Percentiles rank a stretch among this genome's conserved stretches.
These are phyloP conservation scores for Sorex maritimensis DNA, from an alignment of 2,797 vertebrate species.

Conservation along the genomic window DNA sequence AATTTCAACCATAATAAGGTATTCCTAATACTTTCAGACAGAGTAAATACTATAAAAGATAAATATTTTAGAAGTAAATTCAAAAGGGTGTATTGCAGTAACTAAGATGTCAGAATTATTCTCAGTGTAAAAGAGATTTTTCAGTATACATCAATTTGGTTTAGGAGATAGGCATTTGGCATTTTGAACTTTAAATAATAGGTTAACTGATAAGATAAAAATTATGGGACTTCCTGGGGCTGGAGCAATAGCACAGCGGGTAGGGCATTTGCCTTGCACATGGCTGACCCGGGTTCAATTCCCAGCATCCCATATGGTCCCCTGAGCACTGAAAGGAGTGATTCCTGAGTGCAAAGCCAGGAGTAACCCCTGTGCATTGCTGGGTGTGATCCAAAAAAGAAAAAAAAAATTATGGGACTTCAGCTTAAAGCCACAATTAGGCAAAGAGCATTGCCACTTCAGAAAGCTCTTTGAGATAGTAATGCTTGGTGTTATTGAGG, in stretches of 20 bases:
- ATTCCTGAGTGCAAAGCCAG: too few relatives aligned
- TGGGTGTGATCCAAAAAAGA: not conserved
- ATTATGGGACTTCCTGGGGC: not conserved
- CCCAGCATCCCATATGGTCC: too few relatives aligned
- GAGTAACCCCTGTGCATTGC: too few relatives aligned
- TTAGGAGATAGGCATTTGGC: not conserved
- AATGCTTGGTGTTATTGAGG: not conserved
- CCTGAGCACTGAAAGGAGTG: too few relatives aligned
- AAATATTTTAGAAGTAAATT: conserved; percentile 54
- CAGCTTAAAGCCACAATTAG: not conserved
- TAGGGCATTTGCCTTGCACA: too few relatives aligned
- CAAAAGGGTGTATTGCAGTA: not conserved
- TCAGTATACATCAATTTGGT: conserved; percentile 19
- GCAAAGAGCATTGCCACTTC: not conserved
- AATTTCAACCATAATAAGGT: conserved; percentile 30
- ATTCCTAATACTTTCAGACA: not conserved
- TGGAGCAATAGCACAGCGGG: too few relatives aligned
- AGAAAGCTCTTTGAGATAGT: not conserved
- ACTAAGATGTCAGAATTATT: not conserved
- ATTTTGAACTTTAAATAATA: not conserved
- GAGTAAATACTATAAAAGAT: not conserved
- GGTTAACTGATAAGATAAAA: not conserved
- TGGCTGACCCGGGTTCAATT: too few relatives aligned
- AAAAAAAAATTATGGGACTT: not conserved
- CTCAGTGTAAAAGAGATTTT: conserved; percentile 1